Percentiles rank a stretch among this genome's conserved stretches.
Evolutionary conservation across 2,113 vertebrate species (phyloP).

Genomic region (Rynchops niger): DNA sequence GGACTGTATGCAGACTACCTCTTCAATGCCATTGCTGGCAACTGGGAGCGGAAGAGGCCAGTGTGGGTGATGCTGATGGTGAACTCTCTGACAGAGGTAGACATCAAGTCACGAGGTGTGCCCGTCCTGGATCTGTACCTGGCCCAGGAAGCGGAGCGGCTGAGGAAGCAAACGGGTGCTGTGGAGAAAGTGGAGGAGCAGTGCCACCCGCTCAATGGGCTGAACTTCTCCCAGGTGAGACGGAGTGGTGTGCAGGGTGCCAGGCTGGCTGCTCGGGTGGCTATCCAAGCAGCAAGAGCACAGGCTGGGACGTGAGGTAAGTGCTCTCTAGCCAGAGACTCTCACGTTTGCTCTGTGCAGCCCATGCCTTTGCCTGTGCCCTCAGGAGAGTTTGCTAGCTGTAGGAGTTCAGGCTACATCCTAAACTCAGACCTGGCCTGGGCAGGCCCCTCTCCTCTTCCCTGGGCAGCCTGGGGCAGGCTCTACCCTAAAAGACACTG

Average conservation of each 20-base stretch:
- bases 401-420: background rate
- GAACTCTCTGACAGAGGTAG: constrained; percentile 86
- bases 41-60: constrained; percentile 88
- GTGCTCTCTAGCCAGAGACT: background rate
- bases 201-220: constrained; percentile 87
- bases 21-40: constrained; percentile 89
- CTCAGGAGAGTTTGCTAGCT: background rate
- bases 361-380: background rate
- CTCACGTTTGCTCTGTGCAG: accelerated
- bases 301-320: accelerated
- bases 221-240: constrained; percentile 91
- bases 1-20: constrained; percentile 89
- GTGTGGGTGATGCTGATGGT: constrained; percentile 94
- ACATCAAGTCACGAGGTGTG: constrained; percentile 84
- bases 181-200: constrained; percentile 93
- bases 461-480: background rate
- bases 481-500: background rate
- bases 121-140: constrained; percentile 88
- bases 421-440: background rate
- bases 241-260: background rate
- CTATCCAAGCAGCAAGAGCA: background rate
- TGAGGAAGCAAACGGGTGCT: constrained; percentile 85
- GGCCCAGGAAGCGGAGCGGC: constrained; percentile 87
- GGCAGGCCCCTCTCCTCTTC: background rate
- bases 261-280: background rate